These are phyloP conservation scores for Drosophila burlai DNA, from an alignment of 1,140 invertebrate genomes.

Conservation along the genomic window DNA sequence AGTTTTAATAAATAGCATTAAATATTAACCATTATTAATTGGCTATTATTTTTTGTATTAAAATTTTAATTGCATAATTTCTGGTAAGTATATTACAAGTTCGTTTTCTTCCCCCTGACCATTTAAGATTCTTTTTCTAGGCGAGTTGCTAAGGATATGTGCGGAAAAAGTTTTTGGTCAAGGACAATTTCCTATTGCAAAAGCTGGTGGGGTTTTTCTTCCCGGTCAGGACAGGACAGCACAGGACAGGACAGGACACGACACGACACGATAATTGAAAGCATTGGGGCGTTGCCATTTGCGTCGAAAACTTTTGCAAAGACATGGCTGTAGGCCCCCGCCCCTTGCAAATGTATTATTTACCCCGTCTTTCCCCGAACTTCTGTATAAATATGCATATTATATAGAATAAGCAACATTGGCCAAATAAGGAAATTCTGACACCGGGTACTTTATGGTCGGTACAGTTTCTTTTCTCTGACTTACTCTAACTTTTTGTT, in stretches of 20 bases:
- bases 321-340: slow-evolving; percentile 9
- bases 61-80: background rate
- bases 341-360: background rate
- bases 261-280: slow-evolving; percentile 61
- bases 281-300: slow-evolving; percentile 58
- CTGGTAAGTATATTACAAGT: background rate
- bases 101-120: background rate
- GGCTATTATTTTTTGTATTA: too few species aligned
- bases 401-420: background rate
- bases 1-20: background rate
- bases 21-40: background rate
- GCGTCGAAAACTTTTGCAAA: slow-evolving; percentile 24
- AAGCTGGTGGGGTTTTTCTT: background rate
- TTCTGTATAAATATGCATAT: background rate
- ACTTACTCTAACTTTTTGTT: background rate
- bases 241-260: slow-evolving; percentile 2
- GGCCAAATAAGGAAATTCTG: background rate
- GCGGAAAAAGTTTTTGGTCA: slow-evolving; percentile 22
- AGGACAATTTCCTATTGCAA: slow-evolving; percentile 33
- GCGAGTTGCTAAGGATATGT: slow-evolving; percentile 30
- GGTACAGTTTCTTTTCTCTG: background rate
- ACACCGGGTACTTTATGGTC: background rate
- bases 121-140: slow-evolving; percentile 17
- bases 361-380: background rate
- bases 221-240: background rate